Percentiles rank a stretch among this genome's conserved stretches.
Evolutionary conservation across 2,797 vertebrate species (phyloP).

Genomic region (Iguana delicatissima): DNA sequence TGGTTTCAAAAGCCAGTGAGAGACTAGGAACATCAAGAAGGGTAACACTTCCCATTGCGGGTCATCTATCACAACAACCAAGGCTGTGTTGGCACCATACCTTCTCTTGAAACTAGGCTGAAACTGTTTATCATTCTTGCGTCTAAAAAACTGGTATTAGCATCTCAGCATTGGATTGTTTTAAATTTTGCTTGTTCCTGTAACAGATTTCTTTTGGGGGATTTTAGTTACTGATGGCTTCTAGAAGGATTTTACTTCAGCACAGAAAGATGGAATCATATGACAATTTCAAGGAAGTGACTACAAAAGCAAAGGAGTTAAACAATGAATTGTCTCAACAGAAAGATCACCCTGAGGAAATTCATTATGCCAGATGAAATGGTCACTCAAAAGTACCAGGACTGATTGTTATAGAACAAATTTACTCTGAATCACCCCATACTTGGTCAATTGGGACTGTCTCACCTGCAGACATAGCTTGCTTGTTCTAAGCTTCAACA

Average conservation of each 20-base stretch:
- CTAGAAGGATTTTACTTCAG: background rate
- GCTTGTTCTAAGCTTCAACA: background rate
- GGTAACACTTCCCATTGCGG: too few species aligned
- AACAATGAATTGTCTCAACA: background rate
- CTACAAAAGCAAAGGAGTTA: background rate
- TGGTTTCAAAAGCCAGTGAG: too few species aligned
- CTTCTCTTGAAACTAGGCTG: background rate
- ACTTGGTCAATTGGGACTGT: background rate
- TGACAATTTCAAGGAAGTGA: background rate
- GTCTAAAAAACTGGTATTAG: background rate
- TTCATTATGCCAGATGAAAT: background rate
- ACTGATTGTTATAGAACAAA: background rate
- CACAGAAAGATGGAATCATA: background rate
- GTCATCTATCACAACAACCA: background rate
- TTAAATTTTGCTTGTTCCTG: background rate
- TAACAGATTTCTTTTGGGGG: background rate
- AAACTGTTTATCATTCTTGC: background rate
- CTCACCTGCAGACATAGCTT: background rate
- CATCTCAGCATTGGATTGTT: background rate
- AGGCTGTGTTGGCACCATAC: background rate
- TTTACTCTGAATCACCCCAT: background rate
- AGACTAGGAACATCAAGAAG: too few species aligned
- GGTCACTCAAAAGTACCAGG: background rate
- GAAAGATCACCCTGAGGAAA: background rate
- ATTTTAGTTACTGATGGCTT: too few species aligned